A percentile compares a stretch with the other conserved stretches of the same genome.
These are phyloP conservation scores for Bos taurus DNA, from an alignment of 2,113 vertebrate genomes.

Conservation along the genomic window DNA sequence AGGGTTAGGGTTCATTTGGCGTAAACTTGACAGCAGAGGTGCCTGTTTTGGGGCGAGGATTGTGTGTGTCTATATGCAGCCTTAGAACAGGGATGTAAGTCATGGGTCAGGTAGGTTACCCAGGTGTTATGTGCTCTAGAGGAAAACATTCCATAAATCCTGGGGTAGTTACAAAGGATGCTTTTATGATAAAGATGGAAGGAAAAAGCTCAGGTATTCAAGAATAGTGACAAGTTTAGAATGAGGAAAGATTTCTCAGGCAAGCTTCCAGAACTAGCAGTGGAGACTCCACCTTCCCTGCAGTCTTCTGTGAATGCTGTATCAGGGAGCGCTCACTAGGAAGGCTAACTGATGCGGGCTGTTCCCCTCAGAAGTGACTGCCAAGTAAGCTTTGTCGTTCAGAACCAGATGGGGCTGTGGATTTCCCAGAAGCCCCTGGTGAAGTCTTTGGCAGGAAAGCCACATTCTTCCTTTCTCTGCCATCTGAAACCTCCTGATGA, in stretches of 20 bases:
- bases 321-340: background rate
- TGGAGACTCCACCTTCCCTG: background rate
- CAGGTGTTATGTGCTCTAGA: background rate
- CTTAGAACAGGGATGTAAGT: background rate
- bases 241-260: background rate
- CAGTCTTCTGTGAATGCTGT: background rate
- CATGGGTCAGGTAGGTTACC: background rate
- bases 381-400: background rate
- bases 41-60: fast-evolving
- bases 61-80: background rate
- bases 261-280: background rate
- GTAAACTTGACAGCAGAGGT: background rate
- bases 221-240: background rate
- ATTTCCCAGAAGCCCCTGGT: background rate
- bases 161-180: background rate
- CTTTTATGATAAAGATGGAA: background rate
- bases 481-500: background rate
- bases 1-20: background rate
- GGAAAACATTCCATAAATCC: background rate
- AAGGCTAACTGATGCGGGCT: background rate
- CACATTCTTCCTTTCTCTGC: background rate
- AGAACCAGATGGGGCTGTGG: background rate
- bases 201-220: background rate
- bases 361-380: background rate
- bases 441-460: background rate